These are phyloP conservation scores for Tinea trinotella DNA, from an alignment of 2,888 invertebrate species.

Conservation along the genomic window DNA sequence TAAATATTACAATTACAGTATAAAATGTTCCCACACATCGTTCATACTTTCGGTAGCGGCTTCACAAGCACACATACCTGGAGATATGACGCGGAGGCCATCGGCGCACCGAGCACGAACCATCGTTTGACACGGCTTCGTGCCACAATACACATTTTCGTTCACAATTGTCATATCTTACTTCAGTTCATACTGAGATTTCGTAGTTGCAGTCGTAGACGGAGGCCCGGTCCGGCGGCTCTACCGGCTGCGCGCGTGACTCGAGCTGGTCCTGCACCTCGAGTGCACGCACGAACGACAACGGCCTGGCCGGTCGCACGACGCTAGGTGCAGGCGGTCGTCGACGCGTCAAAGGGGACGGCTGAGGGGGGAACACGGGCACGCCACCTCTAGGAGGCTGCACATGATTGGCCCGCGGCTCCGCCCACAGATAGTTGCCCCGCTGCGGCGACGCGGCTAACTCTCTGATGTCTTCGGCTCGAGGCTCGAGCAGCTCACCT, in stretches of 20 bases:
- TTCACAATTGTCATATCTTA: neutral
- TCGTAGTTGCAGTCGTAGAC: constrained; percentile 97
- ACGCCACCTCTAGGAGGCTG: constrained; percentile 37
- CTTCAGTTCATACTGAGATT: constrained; percentile 85
- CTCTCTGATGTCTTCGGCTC: constrained; percentile 89
- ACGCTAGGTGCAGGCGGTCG: constrained; percentile 64
- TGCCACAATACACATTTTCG: neutral
- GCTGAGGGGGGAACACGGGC: constrained; percentile 33
- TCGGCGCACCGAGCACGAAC: neutral
- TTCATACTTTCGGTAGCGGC: constrained; percentile 4
- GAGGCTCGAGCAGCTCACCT: constrained; percentile 85
- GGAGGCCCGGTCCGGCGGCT: constrained; percentile 86
- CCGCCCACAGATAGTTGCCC: constrained; percentile 60
- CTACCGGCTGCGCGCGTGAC: constrained; percentile 73
- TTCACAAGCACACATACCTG: constrained; percentile 10
- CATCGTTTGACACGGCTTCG: neutral
- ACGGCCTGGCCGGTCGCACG: constrained; percentile 75
- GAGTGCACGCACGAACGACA: constrained; percentile 90
- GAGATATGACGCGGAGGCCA: constrained; percentile 5
- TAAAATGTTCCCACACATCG: neutral
- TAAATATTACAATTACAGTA: neutral
- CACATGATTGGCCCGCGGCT: constrained; percentile 69
- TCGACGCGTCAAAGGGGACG: constrained; percentile 42
- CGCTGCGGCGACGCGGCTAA: constrained; percentile 90
- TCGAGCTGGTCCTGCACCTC: constrained; percentile 93